Percentiles rank a stretch among this genome's conserved stretches.
Conservation (phyloP, 2,113 vertebrate genomes). For the Stercorarius parasiticus region DNA sequence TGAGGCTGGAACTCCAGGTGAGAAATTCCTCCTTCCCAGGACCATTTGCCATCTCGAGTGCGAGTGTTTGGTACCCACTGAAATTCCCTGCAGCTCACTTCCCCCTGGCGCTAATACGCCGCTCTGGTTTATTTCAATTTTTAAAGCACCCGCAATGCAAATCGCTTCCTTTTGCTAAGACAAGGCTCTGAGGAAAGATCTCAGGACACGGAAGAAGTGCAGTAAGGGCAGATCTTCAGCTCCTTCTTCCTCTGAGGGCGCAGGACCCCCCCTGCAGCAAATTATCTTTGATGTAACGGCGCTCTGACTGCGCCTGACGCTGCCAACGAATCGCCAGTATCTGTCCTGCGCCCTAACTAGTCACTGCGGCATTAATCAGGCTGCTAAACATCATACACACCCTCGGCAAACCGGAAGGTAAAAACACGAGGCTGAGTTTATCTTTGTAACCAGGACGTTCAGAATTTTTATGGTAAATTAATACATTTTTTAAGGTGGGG, state of each 20-base stretch:
- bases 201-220: not conserved
- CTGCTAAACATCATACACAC: conserved; percentile 8
- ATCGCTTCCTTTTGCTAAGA: not conserved
- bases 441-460: not conserved
- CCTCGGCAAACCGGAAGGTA: not conserved
- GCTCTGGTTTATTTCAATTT: not conserved
- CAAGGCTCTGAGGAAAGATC: not conserved
- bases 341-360: conserved; percentile 57
- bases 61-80: too few species aligned
- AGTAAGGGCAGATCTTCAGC: not conserved
- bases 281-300: conserved; percentile 39
- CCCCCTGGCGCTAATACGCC: not conserved
- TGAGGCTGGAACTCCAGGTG: conserved; percentile 81
- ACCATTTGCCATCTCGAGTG: not conserved
- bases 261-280: not conserved
- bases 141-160: not conserved
- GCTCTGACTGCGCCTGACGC: conserved; percentile 15
- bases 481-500: not conserved
- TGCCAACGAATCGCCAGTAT: conserved; percentile 50
- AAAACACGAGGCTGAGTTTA: not conserved
- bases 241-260: not conserved
- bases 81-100: not conserved
- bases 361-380: conserved; percentile 62
- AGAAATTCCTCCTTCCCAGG: conserved; percentile 83
- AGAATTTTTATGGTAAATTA: not conserved